A percentile compares a stretch with the other conserved stretches of the same genome.
phyloP scores from a whole-genome alignment of 2,888 invertebrate species.

The Pristionchus mayeri region DNA sequence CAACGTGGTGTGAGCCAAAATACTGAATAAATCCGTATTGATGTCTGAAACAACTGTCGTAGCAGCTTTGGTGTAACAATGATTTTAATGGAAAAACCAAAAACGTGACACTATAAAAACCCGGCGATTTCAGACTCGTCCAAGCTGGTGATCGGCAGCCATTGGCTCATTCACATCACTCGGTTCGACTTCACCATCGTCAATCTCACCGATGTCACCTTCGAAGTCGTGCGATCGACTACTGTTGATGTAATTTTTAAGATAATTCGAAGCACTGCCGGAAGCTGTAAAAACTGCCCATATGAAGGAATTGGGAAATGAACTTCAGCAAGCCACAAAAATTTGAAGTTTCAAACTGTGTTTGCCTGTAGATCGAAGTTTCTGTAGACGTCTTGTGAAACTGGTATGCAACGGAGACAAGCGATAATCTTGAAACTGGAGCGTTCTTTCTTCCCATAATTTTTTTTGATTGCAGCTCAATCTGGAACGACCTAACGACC shows the following conservation, averaged over 20 bases:
- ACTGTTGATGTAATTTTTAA: constrained; percentile 9
- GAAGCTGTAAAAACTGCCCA: background rate
- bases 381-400: background rate
- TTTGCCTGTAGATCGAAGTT: too few species aligned
- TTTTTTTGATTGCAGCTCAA: background rate
- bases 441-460: too few species aligned
- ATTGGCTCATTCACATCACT: constrained; percentile 45
- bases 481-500: constrained; percentile 14
- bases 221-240: constrained; percentile 25
- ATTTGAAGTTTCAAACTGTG: too few species aligned
- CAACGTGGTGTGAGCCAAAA: too few species aligned
- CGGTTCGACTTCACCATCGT: constrained; percentile 50
- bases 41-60: too few species aligned
- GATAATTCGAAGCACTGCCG: too few species aligned
- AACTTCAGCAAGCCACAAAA: too few species aligned
- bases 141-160: background rate
- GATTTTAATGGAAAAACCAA: too few species aligned
- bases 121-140: constrained; percentile 44
- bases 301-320: background rate
- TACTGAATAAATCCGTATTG: too few species aligned
- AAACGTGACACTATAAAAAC: too few species aligned
- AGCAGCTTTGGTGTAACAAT: too few species aligned
- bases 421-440: background rate
- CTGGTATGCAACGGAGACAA: background rate
- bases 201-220: constrained; percentile 37